Base-by-base conservation (phyloP, 2,113 vertebrate genomes). In the Saguinus imperator region DNA sequence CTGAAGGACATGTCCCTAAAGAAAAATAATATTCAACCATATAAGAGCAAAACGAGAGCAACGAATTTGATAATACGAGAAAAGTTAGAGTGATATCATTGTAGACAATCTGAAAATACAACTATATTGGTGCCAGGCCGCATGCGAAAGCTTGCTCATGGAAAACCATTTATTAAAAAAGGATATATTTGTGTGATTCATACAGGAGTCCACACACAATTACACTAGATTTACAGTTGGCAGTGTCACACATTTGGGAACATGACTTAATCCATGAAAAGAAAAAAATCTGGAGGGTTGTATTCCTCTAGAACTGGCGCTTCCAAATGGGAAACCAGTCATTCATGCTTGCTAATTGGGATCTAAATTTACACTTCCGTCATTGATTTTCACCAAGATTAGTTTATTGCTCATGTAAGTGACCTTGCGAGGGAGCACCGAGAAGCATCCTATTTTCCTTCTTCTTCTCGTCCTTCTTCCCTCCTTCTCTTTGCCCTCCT, bases 1-100 rank as follows among this genome's bases (percentile, higher is more conserved):
- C 13, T 50, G 25, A 94, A 87, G 75, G 37, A 64, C 1, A 7
- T 18, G 11, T 40, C 68, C 79, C 80, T 81, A 86, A 84, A 66
- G 40, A 85, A 90, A 96, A 94, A 81, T 1, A 73, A 61, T 35
- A 25, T 29, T 45, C 72, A 84, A 52, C n/a, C 76, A 70, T 72
- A 83, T 48, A 68, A 72, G 5, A 52, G 52, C 16, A 88, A 81
- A 85, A 43, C 12, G 4, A 84, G 27, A 21, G n/a, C 50, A 91
- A 43, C 76, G 23, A 79, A 61, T 29, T 64, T n/a, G 68, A 83
- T 64, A 52, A 48, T 9, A 64, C 55, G 35, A 90, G n/a, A 48
- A 92, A 87, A 92, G 23, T 8, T 17, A 23, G n/a, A 50, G 8
- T 64, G 27, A 14, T 27, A 58, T 72, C 48, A 25, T 25, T 48